Evolutionary conservation across 2,113 vertebrate genomes (phyloP).

Genomic region (Salvelinus alpinus): DNA sequence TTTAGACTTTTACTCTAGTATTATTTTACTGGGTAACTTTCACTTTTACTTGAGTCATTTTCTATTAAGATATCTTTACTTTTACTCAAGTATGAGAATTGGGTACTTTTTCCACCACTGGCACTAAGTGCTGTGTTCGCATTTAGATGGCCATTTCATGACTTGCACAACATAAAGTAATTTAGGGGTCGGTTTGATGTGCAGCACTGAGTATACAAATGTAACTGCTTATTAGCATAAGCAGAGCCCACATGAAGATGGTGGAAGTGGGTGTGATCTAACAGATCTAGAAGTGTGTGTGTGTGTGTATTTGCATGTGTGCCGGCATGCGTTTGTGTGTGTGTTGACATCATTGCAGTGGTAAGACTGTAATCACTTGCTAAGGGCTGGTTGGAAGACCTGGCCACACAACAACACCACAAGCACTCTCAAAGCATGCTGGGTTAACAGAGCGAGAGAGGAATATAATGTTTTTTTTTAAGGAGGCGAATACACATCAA

Average conservation of each 20-base stretch:
- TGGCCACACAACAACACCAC: background rate
- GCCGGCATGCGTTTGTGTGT: background rate
- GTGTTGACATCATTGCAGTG: background rate
- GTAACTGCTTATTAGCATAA: background rate
- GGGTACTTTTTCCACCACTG: too few relatives aligned
- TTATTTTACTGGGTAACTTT: too few relatives aligned
- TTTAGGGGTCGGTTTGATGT: background rate
- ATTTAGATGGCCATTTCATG: too few relatives aligned
- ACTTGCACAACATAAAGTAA: background rate
- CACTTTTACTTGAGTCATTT: too few relatives aligned
- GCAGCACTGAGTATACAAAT: background rate
- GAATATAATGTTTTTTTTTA: too few relatives aligned
- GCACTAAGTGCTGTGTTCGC: too few relatives aligned
- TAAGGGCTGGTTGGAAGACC: background rate
- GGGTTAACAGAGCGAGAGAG: background rate
- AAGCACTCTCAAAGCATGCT: conserved; percentile 17
- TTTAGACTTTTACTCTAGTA: too few relatives aligned
- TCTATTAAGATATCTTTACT: too few relatives aligned
- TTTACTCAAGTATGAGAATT: too few relatives aligned
- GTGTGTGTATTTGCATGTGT: too few relatives aligned
- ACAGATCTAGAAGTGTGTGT: too few relatives aligned
- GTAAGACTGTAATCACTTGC: background rate
- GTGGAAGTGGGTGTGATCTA: background rate
- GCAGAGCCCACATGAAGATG: conserved; percentile 17
- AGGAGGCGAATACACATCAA: background rate